These are phyloP conservation scores for Rhorus exstirpatorius DNA, from an alignment of 2,888 invertebrate genomes.

Conservation along the genomic window DNA sequence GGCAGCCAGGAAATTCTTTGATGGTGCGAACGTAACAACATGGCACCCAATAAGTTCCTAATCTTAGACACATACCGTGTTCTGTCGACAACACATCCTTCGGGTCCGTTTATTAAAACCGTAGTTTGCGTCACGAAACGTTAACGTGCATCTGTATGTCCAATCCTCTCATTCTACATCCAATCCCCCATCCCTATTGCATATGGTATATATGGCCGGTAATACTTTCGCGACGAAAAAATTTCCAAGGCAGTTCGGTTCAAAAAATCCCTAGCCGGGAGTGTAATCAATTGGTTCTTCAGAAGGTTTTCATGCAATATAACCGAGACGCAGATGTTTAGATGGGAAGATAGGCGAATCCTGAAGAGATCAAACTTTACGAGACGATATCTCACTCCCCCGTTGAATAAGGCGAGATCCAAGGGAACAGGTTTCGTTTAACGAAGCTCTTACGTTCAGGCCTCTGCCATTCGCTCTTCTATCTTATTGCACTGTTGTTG, in stretches of 20 bases:
- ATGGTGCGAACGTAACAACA: conserved; percentile 7
- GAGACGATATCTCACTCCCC: conserved; percentile 71
- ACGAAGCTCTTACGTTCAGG: conserved; percentile 71
- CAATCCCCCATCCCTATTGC: not conserved
- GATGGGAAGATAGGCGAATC: conserved; percentile 45
- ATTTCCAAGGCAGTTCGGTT: not conserved
- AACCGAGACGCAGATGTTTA: conserved; percentile 32
- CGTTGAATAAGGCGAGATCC: conserved; percentile 58
- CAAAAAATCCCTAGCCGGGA: not conserved
- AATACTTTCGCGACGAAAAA: conserved; percentile 12
- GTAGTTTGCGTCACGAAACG: conserved; percentile 30
- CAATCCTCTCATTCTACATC: not conserved
- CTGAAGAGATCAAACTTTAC: conserved; percentile 54
- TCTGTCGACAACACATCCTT: not conserved
- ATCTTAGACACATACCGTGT: not conserved
- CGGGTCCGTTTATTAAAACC: conserved; percentile 22
- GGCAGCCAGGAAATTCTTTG: not conserved
- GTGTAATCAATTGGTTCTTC: conserved; percentile 42
- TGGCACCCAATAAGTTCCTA: conserved; percentile 30
- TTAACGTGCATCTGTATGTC: conserved; percentile 7
- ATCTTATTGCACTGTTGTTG: conserved; percentile 61
- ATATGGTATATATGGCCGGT: not conserved
- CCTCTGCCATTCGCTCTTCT: conserved; percentile 38
- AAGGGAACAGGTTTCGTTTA: conserved; percentile 77
- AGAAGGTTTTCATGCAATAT: conserved; percentile 18